These are phyloP conservation scores for Ricordea florida DNA, from an alignment of 92 coral and sea anemone species.

Conservation along the genomic window DNA sequence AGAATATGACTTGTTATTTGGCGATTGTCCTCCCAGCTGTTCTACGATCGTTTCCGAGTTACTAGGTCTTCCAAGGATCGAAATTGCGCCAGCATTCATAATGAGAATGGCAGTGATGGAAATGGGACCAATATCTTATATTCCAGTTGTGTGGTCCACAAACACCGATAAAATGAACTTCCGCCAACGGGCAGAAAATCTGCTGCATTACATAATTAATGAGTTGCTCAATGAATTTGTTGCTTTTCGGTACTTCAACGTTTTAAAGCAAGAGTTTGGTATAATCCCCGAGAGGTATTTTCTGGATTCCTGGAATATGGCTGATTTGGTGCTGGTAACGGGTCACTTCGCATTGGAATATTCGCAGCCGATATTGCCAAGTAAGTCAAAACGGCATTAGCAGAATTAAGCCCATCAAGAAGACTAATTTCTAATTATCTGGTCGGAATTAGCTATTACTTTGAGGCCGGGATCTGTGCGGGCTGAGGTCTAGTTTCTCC, in stretches of 20 bases:
- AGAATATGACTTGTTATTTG: background rate
- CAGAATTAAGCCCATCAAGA: too few species aligned
- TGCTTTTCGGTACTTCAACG: background rate
- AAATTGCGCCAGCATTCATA: background rate
- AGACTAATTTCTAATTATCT: too few species aligned
- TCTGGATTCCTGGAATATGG: background rate
- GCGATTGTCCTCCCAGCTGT: background rate
- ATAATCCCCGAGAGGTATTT: background rate
- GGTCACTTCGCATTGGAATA: constrained; percentile 8
- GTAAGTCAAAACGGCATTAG: too few species aligned
- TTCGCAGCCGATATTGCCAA: constrained; percentile 5
- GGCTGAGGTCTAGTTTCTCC: too few species aligned
- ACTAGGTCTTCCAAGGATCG: background rate
- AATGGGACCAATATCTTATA: background rate
- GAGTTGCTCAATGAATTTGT: too few species aligned
- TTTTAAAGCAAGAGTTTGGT: background rate
- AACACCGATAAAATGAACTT: too few species aligned
- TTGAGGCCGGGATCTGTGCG: too few species aligned
- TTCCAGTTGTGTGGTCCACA: background rate
- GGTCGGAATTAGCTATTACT: too few species aligned
- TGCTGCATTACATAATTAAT: too few species aligned
- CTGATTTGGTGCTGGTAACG: background rate
- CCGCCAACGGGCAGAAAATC: too few species aligned
- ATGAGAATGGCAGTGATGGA: background rate
- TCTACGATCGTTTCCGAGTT: background rate